phyloP scores from a whole-genome alignment of 2,888 invertebrate genomes.

The Xestia xanthographa region DNA sequence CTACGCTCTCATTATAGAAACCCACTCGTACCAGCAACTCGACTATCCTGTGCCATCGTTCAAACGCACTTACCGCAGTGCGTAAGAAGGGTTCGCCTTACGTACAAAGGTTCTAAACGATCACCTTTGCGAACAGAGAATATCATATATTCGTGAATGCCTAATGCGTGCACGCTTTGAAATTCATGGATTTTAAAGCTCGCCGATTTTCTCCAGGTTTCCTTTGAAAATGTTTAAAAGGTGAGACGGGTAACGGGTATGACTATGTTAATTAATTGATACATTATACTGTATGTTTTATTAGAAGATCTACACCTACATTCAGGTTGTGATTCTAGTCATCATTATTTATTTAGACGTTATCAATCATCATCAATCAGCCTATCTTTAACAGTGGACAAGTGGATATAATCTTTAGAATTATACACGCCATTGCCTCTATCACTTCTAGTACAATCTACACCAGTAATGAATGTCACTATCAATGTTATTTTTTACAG shows the following conservation, averaged over 20 bases:
- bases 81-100: slow-evolving; percentile 70
- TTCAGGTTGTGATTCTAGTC: neutral
- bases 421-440: neutral
- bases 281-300: neutral
- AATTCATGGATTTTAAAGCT: slow-evolving; percentile 67
- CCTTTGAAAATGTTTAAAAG: neutral
- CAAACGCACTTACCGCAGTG: slow-evolving; percentile 70
- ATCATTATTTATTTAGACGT: neutral
- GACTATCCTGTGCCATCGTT: slow-evolving; percentile 24
- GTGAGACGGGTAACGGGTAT: neutral
- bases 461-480: neutral
- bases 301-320: neutral
- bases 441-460: neutral
- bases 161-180: slow-evolving; percentile 56
- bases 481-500: neutral
- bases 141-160: slow-evolving; percentile 63
- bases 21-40: slow-evolving; percentile 39
- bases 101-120: slow-evolving; percentile 69
- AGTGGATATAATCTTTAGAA: neutral
- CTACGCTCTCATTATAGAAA: neutral
- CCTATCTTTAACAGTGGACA: neutral
- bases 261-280: neutral
- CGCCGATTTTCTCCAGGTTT: slow-evolving; percentile 38
- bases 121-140: slow-evolving; percentile 66
- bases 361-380: neutral